Percentiles rank a stretch among this genome's conserved stretches.
These are phyloP conservation scores for Eucidaris tribuloides DNA, from an alignment of 35 echinoderm and acorn worm species.

Conservation along the genomic window DNA sequence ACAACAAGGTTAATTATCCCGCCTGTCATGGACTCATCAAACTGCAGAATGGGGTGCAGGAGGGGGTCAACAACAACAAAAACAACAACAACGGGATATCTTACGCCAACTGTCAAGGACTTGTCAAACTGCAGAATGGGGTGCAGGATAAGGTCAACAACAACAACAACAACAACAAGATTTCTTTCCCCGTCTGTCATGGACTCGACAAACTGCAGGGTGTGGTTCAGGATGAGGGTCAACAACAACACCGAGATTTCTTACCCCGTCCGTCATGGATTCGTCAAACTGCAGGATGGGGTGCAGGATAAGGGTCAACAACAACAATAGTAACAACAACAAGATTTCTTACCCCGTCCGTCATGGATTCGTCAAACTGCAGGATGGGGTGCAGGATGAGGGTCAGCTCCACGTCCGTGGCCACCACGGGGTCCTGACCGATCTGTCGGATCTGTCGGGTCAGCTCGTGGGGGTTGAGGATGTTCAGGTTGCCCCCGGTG, in stretches of 20 bases:
- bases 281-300: background rate
- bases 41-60: too few relatives aligned
- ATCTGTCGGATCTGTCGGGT: slow-evolving; percentile 58
- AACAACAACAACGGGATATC: background rate
- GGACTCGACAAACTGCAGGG: too few relatives aligned
- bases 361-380: slow-evolving; percentile 47
- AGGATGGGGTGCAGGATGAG: slow-evolving; percentile 66
- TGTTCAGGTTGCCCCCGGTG: slow-evolving; percentile 67
- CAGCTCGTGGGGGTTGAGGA: slow-evolving; percentile 75
- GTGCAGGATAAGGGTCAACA: too few relatives aligned
- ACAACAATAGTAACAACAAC: background rate
- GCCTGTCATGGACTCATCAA: too few relatives aligned
- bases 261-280: too few relatives aligned
- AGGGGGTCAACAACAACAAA: too few relatives aligned
- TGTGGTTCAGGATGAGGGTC: too few relatives aligned
- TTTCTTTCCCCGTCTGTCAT: too few relatives aligned
- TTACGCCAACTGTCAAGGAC: too few relatives aligned
- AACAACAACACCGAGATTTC: background rate
- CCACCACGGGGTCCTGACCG: slow-evolving; percentile 51
- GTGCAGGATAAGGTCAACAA: too few relatives aligned
- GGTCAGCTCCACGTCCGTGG: slow-evolving; percentile 62
- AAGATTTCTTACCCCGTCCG: slow-evolving; percentile 6
- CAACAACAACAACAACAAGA: background rate
- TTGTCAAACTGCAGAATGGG: too few relatives aligned
- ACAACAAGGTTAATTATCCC: too few relatives aligned